Conservation (phyloP, 1,140 invertebrate genomes). For the Pseudomyrmex gracilis region DNA sequence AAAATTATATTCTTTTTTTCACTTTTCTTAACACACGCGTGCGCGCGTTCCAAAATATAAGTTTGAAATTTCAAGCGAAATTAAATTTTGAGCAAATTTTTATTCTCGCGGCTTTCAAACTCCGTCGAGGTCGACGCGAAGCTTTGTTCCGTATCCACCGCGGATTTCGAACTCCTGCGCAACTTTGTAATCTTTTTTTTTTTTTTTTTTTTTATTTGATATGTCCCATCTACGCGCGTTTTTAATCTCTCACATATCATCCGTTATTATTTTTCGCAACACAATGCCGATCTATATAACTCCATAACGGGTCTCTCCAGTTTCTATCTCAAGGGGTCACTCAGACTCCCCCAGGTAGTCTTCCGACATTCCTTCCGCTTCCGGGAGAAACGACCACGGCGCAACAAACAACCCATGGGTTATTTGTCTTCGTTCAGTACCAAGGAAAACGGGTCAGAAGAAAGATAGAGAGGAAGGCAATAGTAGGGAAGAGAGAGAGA, state of each 20-base stretch:
- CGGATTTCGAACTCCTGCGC: background rate
- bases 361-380: slow-evolving; percentile 50
- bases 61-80: slow-evolving; percentile 6
- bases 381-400: slow-evolving; percentile 48
- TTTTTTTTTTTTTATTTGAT: background rate
- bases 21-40: too few species aligned
- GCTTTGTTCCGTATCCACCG: background rate
- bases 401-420: slow-evolving; percentile 58
- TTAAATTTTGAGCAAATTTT: slow-evolving; percentile 14
- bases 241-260: background rate
- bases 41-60: background rate
- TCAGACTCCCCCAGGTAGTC: slow-evolving; percentile 39
- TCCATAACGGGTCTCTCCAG: slow-evolving; percentile 20
- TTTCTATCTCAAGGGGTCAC: slow-evolving; percentile 39
- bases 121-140: too few species aligned
- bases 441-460: slow-evolving; percentile 39
- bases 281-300: slow-evolving; percentile 28
- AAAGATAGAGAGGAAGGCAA: background rate
- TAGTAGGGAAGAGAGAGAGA: background rate
- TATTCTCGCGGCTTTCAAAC: background rate
- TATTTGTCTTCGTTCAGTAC: slow-evolving; percentile 58
- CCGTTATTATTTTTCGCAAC: slow-evolving; percentile 42
- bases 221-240: background rate
- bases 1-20: background rate
- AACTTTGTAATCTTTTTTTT: background rate